Evolutionary conservation across 2,113 vertebrate species (phyloP).

Genomic region (Corythornis vintsioides): DNA sequence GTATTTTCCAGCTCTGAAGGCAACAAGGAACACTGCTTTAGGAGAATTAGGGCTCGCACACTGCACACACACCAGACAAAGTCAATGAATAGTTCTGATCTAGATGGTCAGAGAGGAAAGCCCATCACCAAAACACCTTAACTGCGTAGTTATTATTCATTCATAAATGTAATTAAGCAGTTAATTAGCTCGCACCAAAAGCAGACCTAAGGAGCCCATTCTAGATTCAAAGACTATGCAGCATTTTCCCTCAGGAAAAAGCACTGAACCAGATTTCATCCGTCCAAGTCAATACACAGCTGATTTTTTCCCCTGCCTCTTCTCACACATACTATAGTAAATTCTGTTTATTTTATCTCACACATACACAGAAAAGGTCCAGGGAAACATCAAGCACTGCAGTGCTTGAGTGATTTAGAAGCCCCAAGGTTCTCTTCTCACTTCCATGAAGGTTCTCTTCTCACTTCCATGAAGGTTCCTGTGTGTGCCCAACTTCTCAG

Average conservation of each 20-base stretch:
- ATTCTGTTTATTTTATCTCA: neutral
- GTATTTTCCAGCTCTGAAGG: neutral
- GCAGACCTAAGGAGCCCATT: neutral
- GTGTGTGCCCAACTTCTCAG: neutral
- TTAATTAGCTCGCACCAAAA: neutral
- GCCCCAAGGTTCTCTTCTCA: neutral
- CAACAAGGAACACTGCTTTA: neutral
- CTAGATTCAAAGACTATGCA: neutral
- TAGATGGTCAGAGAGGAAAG: neutral
- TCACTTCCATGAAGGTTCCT: neutral
- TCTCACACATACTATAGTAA: neutral
- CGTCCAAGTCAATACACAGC: neutral
- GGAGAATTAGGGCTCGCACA: neutral
- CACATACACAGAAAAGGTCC: neutral
- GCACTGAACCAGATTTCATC: neutral
- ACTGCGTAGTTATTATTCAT: neutral
- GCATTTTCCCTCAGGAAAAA: neutral
- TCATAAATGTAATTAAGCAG: neutral
- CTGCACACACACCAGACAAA: neutral
- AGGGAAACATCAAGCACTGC: neutral
- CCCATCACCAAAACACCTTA: neutral
- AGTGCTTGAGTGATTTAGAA: neutral
- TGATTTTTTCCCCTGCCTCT: neutral
- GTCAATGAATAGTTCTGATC: neutral
- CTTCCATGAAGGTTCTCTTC: neutral